Conservation (phyloP, 2,888 invertebrate species). For the Zelleria hepariella region DNA sequence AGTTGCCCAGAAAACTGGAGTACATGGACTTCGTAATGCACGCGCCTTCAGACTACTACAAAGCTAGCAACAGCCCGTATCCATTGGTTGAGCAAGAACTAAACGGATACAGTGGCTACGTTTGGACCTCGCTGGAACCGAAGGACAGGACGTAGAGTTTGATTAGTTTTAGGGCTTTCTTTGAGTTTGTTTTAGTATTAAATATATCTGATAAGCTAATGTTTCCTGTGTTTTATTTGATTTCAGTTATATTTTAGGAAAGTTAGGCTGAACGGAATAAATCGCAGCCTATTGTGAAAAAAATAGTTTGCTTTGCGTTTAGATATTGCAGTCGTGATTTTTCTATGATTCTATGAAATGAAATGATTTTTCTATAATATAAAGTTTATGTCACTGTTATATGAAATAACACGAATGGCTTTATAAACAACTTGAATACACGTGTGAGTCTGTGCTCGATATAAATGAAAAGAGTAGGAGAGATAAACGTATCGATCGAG, state of each 20-base stretch:
- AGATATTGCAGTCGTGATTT: neutral
- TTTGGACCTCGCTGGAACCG: conserved; percentile 76
- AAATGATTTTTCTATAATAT: too few relatives aligned
- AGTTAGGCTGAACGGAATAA: neutral
- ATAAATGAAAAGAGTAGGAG: too few relatives aligned
- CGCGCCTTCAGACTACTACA: conserved; percentile 92
- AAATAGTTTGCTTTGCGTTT: neutral
- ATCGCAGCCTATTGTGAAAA: neutral
- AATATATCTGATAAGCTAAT: conserved; percentile 8
- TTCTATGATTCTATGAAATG: too few relatives aligned
- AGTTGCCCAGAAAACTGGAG: conserved; percentile 86
- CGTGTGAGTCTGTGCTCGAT: too few relatives aligned
- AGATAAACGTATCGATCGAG: too few relatives aligned
- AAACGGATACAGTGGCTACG: conserved; percentile 68
- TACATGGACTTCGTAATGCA: conserved; percentile 95
- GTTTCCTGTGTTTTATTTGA: neutral
- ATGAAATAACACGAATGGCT: too few relatives aligned
- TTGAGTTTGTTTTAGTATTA: neutral
- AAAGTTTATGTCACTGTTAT: too few relatives aligned
- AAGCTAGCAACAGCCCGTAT: conserved; percentile 82
- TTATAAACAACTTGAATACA: too few relatives aligned
- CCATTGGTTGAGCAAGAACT: conserved; percentile 68
- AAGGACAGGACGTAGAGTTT: conserved; percentile 41
- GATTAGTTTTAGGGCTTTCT: too few relatives aligned
- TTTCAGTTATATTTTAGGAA: conserved; percentile 8